Percentiles rank a stretch among this genome's conserved stretches.
Conservation (phyloP, 2,888 invertebrate genomes). For the Volucella bombylans region DNA sequence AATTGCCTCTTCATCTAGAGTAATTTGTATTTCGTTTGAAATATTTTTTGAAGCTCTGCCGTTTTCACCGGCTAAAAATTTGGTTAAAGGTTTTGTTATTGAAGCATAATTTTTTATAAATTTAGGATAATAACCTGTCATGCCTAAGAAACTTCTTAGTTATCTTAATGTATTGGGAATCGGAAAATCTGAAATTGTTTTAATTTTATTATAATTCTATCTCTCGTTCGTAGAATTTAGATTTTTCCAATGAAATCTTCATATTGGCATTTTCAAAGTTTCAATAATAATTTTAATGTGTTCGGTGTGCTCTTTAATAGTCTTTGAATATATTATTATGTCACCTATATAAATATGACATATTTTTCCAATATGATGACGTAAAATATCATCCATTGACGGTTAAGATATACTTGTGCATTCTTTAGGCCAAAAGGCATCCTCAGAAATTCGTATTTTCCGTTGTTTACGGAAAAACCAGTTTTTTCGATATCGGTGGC, state of each 20-base stretch:
- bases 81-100: conserved; percentile 71
- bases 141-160: conserved; percentile 69
- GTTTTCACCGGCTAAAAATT: conserved; percentile 64
- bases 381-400: conserved; percentile 49
- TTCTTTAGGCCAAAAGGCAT: conserved; percentile 60
- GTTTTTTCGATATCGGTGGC: conserved; percentile 18
- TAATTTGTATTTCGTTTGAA: conserved; percentile 63
- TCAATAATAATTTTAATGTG: no score
- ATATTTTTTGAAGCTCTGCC: conserved; percentile 64
- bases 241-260: conserved; percentile 75
- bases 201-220: conserved; percentile 72
- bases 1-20: conserved; percentile 58
- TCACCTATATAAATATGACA: conserved; percentile 74
- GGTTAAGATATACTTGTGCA: conserved; percentile 18
- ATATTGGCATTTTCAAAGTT: conserved; percentile 63
- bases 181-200: conserved; percentile 67
- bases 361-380: conserved; percentile 61
- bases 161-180: conserved; percentile 68
- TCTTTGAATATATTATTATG: conserved; percentile 66
- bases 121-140: conserved; percentile 37
- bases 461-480: not conserved
- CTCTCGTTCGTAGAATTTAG: conserved; percentile 61
- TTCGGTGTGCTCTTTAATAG: not conserved
- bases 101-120: no score
- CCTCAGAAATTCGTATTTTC: conserved; percentile 43